Evolutionary conservation across 2,797 vertebrate genomes (phyloP).

Genomic region (Petrocephalus sullivani): DNA sequence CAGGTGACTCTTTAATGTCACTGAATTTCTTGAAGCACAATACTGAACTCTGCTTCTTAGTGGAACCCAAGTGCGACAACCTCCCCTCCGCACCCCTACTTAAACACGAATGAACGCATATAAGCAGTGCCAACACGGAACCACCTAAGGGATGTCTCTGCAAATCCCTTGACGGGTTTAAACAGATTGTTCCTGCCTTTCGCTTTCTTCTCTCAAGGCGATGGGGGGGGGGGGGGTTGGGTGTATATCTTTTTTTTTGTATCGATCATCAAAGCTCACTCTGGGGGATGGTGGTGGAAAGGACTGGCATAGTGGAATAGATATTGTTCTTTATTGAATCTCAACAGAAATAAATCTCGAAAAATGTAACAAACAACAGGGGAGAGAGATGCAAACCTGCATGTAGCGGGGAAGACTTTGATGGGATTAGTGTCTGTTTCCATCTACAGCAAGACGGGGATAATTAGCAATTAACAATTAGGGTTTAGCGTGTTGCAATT

Average conservation of each 20-base stretch:
- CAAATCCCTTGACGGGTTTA: conserved; percentile 58
- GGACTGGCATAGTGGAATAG: conserved; percentile 33
- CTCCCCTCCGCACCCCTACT: neutral
- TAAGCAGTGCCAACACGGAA: conserved; percentile 34
- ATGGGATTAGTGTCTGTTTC: conserved; percentile 59
- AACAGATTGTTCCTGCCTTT: conserved; percentile 47
- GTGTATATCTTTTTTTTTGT: conserved; percentile 8
- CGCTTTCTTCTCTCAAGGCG: neutral
- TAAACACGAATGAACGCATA: conserved; percentile 38
- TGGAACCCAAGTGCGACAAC: neutral
- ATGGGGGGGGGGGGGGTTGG: neutral
- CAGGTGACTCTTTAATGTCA: neutral
- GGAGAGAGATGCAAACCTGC: conserved; percentile 45
- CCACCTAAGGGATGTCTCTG: conserved; percentile 52
- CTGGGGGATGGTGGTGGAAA: neutral
- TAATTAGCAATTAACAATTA: conserved; percentile 68
- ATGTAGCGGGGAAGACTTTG: conserved; percentile 50
- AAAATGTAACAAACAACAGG: conserved; percentile 35
- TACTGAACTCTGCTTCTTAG: neutral
- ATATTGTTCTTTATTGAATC: conserved; percentile 51
- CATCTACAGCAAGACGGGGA: conserved; percentile 42
- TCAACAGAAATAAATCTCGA: conserved; percentile 44
- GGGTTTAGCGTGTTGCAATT: conserved; percentile 57
- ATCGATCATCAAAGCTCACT: conserved; percentile 21
- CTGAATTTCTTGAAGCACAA: neutral